Base-by-base conservation (phyloP, 2,113 vertebrate genomes). In the Percopsis transmontana region DNA sequence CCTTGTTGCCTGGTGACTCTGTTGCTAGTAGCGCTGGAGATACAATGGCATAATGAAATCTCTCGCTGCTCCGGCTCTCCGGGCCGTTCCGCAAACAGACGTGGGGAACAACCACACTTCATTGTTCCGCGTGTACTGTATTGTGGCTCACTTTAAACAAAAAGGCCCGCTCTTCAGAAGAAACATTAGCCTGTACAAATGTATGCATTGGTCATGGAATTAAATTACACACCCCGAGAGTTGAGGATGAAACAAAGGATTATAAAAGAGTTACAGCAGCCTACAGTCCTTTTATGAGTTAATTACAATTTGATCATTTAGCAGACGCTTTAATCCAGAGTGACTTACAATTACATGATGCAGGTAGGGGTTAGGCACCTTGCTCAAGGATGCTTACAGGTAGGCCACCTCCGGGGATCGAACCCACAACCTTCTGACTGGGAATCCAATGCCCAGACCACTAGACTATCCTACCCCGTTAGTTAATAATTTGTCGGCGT, bases 1-100 rank as follows among this genome's bases (percentile, higher is more conserved):
- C 74, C 69, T 65, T 12, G 85, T 89, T 90, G 89, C 87, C 76
- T 86, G 85, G 87, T 88, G 80, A 89, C 89, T 84, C 75, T 0
- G 82, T 85, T 83, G 84, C 82, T 77, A 81, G 68, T 70, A 20
- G 39, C 67, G 42, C 18, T 13, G 57, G 72, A 9, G 18, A 62
- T 64, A 77, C 79, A 84, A 82, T 68, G 47, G 83, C 55, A 83
- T 85, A 78, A 87, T 88, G 69, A 83, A 89, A 89, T 86, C 76
- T 83, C 75, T 77, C 58, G 86, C 70, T 76, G 76, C 83, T 85
- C 68, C 70, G 65, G 72, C 74, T 83, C 85, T 89, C 71, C 57
- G 71, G 71, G 71, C 73, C 67, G 41, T 57, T 53, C 54, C 57
- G 57, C 72, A 76, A 77, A 79, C 73, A 74, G 76, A 81, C 20